Evolutionary conservation across 2,888 invertebrate genomes (phyloP).

Genomic region (Caenorhabditis sulstoni): DNA sequence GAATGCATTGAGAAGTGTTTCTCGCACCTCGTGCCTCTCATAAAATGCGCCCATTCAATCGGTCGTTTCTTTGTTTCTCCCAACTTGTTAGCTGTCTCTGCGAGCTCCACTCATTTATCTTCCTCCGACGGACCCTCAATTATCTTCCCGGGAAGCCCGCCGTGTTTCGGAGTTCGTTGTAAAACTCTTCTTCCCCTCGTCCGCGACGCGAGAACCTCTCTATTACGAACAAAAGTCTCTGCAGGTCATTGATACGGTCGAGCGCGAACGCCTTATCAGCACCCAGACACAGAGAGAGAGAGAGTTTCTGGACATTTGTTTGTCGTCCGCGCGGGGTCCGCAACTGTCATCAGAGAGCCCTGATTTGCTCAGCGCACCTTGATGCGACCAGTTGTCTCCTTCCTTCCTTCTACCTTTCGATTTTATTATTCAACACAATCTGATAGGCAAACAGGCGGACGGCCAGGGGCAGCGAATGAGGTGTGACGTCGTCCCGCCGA

Average conservation of each 20-base stretch:
- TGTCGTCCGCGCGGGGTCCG: slow-evolving; percentile 23
- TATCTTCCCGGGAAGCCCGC: slow-evolving; percentile 13
- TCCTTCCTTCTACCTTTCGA: slow-evolving; percentile 17
- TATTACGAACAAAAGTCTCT: background rate
- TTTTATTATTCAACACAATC: slow-evolving; percentile 54
- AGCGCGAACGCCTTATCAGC: slow-evolving; percentile 33
- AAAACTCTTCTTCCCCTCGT: background rate
- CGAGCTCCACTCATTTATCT: slow-evolving; percentile 34
- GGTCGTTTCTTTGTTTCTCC: background rate
- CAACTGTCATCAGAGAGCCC: slow-evolving; percentile 36
- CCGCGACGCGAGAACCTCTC: slow-evolving; percentile 18
- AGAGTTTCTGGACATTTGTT: slow-evolving; percentile 22
- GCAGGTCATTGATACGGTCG: slow-evolving; percentile 25
- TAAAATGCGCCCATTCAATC: background rate
- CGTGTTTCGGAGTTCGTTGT: slow-evolving; percentile 9
- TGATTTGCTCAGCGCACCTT: slow-evolving; percentile 52
- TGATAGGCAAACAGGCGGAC: slow-evolving; percentile 50
- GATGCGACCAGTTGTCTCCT: slow-evolving; percentile 48
- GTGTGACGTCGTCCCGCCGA: slow-evolving; percentile 43
- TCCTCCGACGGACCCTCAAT: slow-evolving; percentile 31
- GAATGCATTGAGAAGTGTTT: background rate
- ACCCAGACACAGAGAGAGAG: too few species aligned
- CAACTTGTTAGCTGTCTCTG: slow-evolving; percentile 7
- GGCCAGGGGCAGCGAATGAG: slow-evolving; percentile 33
- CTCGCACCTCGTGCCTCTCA: background rate